Evolutionary conservation across 2,113 vertebrate genomes (phyloP).

Genomic region (Gulo gulo): DNA sequence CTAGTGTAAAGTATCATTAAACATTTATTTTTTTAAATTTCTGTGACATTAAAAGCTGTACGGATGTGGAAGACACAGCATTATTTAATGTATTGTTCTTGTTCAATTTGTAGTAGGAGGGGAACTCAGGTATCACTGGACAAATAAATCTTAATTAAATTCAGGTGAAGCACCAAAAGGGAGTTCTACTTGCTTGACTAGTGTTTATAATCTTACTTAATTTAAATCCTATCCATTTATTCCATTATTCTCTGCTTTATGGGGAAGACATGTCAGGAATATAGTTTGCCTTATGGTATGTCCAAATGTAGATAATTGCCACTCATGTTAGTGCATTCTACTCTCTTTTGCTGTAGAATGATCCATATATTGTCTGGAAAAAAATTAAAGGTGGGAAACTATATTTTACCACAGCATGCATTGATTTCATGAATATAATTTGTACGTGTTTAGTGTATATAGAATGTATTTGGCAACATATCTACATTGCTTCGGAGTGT

Average conservation of each 20-base stretch:
- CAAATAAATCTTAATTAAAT: background rate
- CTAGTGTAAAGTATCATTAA: constrained; percentile 3
- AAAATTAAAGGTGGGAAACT: constrained; percentile 48
- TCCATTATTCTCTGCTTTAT: constrained; percentile 27
- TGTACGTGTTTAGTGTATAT: background rate
- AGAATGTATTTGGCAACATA: background rate
- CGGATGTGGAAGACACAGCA: background rate
- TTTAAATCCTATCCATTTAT: constrained; percentile 49
- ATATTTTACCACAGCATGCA: constrained; percentile 11
- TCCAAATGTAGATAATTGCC: constrained; percentile 12
- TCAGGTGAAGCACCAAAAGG: background rate
- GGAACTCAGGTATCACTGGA: background rate
- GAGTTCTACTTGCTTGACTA: background rate
- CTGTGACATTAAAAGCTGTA: background rate
- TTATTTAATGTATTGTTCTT: background rate
- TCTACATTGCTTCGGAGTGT: background rate
- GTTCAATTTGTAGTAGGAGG: background rate
- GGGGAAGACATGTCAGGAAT: background rate
- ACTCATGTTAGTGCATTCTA: background rate
- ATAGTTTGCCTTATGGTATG: background rate
- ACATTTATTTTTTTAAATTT: constrained; percentile 41
- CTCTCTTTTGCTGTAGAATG: background rate
- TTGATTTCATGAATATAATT: constrained; percentile 19
- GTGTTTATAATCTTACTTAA: background rate
- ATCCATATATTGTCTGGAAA: background rate